phyloP scores from a whole-genome alignment of 2,113 vertebrate species.

The Pangasianodon gigas region DNA sequence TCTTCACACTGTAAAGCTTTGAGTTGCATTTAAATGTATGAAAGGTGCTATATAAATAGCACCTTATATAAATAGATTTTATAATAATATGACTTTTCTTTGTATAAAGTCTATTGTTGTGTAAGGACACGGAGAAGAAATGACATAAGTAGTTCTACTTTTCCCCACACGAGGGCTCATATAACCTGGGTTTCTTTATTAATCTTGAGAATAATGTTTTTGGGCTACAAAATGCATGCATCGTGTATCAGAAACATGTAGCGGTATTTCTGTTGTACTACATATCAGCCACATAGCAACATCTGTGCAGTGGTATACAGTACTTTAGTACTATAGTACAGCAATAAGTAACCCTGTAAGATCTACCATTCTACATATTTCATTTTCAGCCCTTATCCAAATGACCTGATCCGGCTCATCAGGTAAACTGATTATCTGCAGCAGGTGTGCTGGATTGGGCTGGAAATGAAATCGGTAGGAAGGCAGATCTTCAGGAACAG shows the following conservation, averaged over 20 bases:
- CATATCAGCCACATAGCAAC: background rate
- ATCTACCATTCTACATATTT: background rate
- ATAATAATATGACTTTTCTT: no score
- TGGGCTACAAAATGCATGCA: background rate
- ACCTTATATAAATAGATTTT: no score
- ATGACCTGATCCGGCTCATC: background rate
- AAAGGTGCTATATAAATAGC: no score
- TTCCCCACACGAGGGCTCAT: constrained; percentile 21
- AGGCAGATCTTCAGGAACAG: background rate
- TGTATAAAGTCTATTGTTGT: background rate
- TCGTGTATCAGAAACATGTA: background rate
- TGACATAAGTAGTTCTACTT: background rate
- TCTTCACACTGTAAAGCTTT: no score
- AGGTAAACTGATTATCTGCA: constrained; percentile 14
- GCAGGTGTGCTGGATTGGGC: background rate
- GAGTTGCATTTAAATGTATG: no score
- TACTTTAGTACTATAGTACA: background rate
- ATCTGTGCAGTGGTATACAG: background rate
- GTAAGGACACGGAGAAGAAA: background rate
- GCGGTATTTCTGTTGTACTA: background rate
- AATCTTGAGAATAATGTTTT: background rate
- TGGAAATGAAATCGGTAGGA: background rate
- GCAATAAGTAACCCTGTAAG: no score
- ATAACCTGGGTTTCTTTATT: background rate
- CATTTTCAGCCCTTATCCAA: background rate